These are phyloP conservation scores for Myrmecobius fasciatus DNA, from an alignment of 2,113 vertebrate genomes.

Conservation along the genomic window DNA sequence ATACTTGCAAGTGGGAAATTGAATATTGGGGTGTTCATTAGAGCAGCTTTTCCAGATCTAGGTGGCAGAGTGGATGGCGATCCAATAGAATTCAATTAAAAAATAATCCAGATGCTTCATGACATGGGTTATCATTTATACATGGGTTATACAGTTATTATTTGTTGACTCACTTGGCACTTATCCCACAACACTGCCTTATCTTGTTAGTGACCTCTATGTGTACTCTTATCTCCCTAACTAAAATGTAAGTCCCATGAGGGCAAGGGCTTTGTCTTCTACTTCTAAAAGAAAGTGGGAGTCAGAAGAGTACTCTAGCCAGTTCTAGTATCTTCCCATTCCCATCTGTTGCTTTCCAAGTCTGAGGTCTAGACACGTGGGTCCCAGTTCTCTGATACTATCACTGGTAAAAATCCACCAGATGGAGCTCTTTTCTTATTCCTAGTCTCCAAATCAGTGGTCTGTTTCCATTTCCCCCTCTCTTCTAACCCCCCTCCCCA, in stretches of 20 bases:
- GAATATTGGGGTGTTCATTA: background rate
- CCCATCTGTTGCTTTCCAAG: background rate
- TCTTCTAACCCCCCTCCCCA: background rate
- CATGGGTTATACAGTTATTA: constrained; percentile 22
- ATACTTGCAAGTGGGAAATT: constrained; percentile 18
- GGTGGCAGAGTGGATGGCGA: background rate
- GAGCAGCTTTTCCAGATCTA: constrained; percentile 19
- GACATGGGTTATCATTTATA: background rate
- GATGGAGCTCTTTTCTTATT: constrained; percentile 68
- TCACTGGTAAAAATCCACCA: constrained; percentile 61
- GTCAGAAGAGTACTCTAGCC: background rate
- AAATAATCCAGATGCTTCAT: constrained; percentile 6
- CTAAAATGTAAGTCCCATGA: constrained; percentile 54
- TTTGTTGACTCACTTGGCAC: background rate
- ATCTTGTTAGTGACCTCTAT: background rate
- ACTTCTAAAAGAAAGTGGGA: constrained; percentile 24
- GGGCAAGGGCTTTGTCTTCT: constrained; percentile 26
- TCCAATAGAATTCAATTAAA: background rate
- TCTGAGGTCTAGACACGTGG: background rate
- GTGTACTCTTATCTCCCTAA: constrained; percentile 11
- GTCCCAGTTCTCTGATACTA: constrained; percentile 44
- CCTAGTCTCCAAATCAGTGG: constrained; percentile 32
- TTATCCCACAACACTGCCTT: constrained; percentile 25
- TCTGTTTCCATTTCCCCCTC: constrained; percentile 1
- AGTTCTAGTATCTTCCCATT: background rate